Base-by-base conservation (phyloP, 2,113 vertebrate genomes). In the Paradisaea rubra region DNA sequence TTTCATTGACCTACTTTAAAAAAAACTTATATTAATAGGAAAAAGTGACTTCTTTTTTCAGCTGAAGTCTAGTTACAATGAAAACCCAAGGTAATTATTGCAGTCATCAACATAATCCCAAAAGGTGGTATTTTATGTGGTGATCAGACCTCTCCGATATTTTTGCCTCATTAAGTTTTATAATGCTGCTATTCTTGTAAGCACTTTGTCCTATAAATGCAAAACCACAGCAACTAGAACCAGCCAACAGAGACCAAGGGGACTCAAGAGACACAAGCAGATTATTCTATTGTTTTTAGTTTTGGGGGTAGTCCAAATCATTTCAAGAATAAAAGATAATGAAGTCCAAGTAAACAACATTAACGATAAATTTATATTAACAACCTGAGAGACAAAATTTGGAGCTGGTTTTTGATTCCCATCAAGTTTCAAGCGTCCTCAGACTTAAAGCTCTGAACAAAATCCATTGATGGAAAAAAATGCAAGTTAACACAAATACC, bases 151-250 rank as follows among this genome's bases (percentile, higher is more conserved):
- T 95, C 95, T 95, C 71, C 7, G 45, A 95, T 89, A 84, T 89
- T 91, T 87, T 95, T 65, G 49, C 92, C 81, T 96, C 87, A 74
- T 42, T 97, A 93, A 95, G 76, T 96, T 97, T 97, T 96, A 96
- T 90, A 86, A 88, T 42, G 28, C 15, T 96, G 78, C 83, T 97
- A 86, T 95, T 97, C 93, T 94, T 89, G 60, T 77, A 94, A 97
- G 85, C n/a, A 71, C 66, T 25, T 64, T 95, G 70, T 91, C 89
- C 94, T 96, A 95, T 93, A 96, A 97, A 97, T 95, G 49, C 45
- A 97, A 96, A 97, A 93, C 89, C 81, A 93, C 14, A 81, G 60
- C 89, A 96, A 65, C 47, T 92, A 94, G 93, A 95, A 70, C 35
- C 52, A 95, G 47, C 73, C 91, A 93, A 61, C 56, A 95, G 93